Conservation (phyloP, 2,888 invertebrate genomes). For the Orchesella flavescens region DNA sequence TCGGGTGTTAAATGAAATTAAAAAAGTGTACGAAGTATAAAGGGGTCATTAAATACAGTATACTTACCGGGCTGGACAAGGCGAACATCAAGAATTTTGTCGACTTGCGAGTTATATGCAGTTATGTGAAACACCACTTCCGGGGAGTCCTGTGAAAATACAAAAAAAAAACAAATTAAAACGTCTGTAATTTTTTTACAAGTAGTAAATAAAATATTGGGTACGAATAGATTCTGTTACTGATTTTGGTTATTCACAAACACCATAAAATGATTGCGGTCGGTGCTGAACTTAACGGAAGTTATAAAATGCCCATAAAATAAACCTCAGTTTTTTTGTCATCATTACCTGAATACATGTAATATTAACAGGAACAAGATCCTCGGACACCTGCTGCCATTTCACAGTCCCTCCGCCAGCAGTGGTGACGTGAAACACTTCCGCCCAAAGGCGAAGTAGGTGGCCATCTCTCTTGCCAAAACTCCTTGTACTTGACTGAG, state of each 20-base stretch:
- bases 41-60: background rate
- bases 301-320: too few relatives aligned
- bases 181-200: too few relatives aligned
- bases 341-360: conserved; percentile 82
- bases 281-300: too few relatives aligned
- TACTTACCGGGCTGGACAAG: conserved; percentile 92
- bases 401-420: conserved; percentile 87
- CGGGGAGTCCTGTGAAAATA: conserved; percentile 85
- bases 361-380: conserved; percentile 98
- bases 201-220: too few relatives aligned
- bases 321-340: too few relatives aligned
- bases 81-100: conserved; percentile 97
- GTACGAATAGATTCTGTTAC: too few relatives aligned
- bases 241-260: too few relatives aligned
- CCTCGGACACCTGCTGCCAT: conserved; percentile 96
- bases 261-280: too few relatives aligned
- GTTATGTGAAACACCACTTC: conserved; percentile 98
- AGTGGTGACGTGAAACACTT: conserved; percentile 97
- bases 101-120: conserved; percentile 98
- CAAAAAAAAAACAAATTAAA: background rate
- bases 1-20: too few relatives aligned
- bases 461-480: conserved; percentile 88
- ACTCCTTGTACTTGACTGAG: conserved; percentile 78
- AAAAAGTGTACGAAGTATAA: too few relatives aligned
- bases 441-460: conserved; percentile 96